These are phyloP conservation scores for Numenius phaeopus DNA, from an alignment of 2,797 vertebrate species.

Conservation along the genomic window DNA sequence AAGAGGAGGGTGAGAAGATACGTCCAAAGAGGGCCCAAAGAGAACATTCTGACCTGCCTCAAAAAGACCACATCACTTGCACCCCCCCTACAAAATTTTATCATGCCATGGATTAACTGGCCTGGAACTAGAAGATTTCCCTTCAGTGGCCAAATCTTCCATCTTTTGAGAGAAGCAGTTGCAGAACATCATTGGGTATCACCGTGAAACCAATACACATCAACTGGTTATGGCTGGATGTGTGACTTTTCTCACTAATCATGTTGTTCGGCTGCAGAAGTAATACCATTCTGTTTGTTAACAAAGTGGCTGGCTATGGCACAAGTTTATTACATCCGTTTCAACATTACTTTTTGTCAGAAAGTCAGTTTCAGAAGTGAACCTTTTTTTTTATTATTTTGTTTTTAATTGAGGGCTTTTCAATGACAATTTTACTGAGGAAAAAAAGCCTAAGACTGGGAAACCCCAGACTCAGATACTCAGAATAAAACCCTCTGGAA, in stretches of 20 bases:
- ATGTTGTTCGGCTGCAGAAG: background rate
- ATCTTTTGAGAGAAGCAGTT: background rate
- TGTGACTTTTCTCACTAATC: background rate
- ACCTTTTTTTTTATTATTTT: background rate
- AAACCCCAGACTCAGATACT: background rate
- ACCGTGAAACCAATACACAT: background rate
- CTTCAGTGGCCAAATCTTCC: background rate
- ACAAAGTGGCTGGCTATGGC: background rate
- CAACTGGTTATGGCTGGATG: accelerated
- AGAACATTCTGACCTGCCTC: background rate
- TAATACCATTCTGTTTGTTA: background rate
- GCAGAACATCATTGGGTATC: background rate
- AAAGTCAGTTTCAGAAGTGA: background rate
- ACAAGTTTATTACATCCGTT: background rate
- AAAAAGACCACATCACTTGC: background rate
- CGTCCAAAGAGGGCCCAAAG: background rate
- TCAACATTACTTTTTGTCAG: background rate
- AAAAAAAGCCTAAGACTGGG: background rate
- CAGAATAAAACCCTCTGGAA: background rate
- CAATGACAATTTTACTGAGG: background rate
- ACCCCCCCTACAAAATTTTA: background rate
- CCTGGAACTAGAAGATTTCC: background rate
- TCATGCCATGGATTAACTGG: background rate
- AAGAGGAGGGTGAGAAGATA: background rate
- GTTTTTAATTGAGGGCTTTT: background rate